Conservation (phyloP, 2,797 vertebrate genomes). For the Acestrorhynchus altus region DNA sequence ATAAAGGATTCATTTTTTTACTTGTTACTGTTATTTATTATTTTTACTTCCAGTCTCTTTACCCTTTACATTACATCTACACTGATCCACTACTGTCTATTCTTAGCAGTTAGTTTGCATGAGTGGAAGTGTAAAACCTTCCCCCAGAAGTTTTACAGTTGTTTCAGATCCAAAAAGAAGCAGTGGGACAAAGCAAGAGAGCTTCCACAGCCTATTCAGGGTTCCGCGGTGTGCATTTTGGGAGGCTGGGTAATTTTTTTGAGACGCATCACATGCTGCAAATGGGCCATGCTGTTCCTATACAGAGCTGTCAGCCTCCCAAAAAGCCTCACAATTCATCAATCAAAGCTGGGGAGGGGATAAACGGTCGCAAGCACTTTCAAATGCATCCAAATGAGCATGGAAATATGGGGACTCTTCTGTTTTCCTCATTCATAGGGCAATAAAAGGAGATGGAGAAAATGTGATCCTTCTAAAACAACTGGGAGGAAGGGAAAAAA, state of each 20-base stretch:
- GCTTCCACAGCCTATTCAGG: not conserved
- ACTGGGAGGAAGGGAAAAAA: conserved; percentile 22
- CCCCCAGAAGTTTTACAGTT: conserved; percentile 2
- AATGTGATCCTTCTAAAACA: conserved; percentile 44
- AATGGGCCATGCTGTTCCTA: conserved; percentile 44
- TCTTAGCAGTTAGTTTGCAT: not conserved
- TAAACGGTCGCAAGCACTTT: conserved; percentile 32
- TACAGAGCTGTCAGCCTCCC: conserved; percentile 51
- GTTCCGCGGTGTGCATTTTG: conserved; percentile 20
- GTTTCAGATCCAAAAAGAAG: conserved; percentile 22
- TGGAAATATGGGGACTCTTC: conserved; percentile 42
- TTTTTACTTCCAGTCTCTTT: not conserved
- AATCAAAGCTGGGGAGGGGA: conserved; percentile 42
- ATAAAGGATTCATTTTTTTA: not conserved
- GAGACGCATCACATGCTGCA: conserved; percentile 39
- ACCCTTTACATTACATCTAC: no score
- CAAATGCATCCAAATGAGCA: conserved; percentile 41
- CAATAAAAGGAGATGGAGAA: conserved; percentile 37
- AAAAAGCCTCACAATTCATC: conserved; percentile 48
- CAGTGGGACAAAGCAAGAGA: conserved; percentile 19
- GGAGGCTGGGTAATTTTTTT: conserved; percentile 35
- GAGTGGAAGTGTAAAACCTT: not conserved
- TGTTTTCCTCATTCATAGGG: conserved; percentile 50
- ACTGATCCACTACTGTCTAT: not conserved
- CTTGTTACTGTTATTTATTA: not conserved